Conservation (phyloP, 2,113 vertebrate genomes). For the Colius striatus region DNA sequence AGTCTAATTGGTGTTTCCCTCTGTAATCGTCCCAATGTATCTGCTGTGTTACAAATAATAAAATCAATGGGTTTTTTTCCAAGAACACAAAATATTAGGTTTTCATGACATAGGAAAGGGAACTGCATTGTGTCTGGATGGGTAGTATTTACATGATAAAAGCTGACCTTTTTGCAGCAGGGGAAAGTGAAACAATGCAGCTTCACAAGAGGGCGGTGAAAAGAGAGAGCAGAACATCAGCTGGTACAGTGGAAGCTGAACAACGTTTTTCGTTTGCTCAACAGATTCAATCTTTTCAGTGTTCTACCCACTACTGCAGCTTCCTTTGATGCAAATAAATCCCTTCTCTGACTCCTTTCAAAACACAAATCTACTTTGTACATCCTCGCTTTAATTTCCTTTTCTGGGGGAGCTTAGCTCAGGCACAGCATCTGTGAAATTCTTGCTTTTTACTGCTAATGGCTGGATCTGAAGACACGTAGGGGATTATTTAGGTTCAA, state of each 20-base stretch:
- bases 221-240: constrained; percentile 15
- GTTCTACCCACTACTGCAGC: constrained; percentile 49
- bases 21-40: neutral
- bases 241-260: constrained; percentile 26
- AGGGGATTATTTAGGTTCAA: constrained; percentile 19
- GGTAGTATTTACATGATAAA: constrained; percentile 16
- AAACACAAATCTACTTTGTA: constrained; percentile 56
- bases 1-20: neutral
- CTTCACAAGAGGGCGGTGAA: neutral
- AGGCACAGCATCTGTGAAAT: constrained; percentile 37
- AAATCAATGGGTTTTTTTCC: neutral
- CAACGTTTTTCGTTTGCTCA: constrained; percentile 50
- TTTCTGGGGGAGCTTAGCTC: constrained; percentile 11
- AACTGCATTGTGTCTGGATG: neutral
- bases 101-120: neutral
- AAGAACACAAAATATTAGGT: neutral
- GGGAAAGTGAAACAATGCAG: constrained; percentile 12
- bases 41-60: neutral
- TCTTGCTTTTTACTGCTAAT: constrained; percentile 13
- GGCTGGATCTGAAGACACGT: neutral
- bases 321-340: constrained; percentile 62
- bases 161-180: neutral
- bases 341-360: constrained; percentile 46
- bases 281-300: constrained; percentile 53
- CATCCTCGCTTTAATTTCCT: constrained; percentile 26